Conservation (phyloP, 2,113 vertebrate species). For the Tonatia bakeri region DNA sequence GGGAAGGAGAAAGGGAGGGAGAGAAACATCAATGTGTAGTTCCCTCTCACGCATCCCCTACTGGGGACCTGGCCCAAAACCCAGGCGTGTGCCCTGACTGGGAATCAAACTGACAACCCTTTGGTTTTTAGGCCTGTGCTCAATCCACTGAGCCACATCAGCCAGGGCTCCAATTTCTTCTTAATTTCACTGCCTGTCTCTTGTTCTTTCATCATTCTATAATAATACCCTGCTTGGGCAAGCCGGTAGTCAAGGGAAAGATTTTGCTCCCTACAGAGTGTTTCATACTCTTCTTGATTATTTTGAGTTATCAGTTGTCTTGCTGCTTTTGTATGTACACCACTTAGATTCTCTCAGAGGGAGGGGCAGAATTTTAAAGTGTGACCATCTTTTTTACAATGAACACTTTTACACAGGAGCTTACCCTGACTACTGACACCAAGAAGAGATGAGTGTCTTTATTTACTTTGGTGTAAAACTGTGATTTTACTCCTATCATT, state of each 20-base stretch:
- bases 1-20: no score
- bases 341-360: constrained; percentile 55
- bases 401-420: constrained; percentile 19
- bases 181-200: background rate
- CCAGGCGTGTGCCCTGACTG: no score
- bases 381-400: background rate
- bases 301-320: constrained; percentile 41
- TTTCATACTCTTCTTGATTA: constrained; percentile 30
- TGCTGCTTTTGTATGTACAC: constrained; percentile 32
- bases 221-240: constrained; percentile 48
- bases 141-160: no score
- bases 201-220: constrained; percentile 32
- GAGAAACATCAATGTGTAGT: no score
- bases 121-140: no score
- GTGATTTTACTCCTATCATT: background rate
- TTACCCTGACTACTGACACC: background rate
- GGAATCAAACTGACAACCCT: no score
- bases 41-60: no score
- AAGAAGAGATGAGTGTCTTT: background rate
- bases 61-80: no score
- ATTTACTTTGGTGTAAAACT: background rate
- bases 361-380: constrained; percentile 5
- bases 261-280: constrained; percentile 37
- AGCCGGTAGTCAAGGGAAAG: constrained; percentile 57
- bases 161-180: background rate